These are phyloP conservation scores for Allobates femoralis DNA, from an alignment of 2,797 vertebrate genomes.

Conservation along the genomic window DNA sequence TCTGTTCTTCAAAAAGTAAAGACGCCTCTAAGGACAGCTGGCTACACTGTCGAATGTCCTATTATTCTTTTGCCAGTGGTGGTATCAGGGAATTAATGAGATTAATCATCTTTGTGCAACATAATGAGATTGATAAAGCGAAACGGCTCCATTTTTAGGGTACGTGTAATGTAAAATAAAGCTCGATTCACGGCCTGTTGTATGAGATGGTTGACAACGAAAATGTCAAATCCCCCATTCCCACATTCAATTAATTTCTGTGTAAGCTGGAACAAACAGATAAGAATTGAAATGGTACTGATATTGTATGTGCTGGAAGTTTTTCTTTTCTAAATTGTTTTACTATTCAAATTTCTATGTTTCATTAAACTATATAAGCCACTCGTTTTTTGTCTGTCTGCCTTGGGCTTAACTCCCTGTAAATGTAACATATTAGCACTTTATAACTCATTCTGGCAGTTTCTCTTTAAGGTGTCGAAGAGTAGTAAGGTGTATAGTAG, in stretches of 20 bases:
- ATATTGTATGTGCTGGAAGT: background rate
- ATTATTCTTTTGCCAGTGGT: background rate
- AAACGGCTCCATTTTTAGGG: background rate
- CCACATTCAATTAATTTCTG: constrained; percentile 42
- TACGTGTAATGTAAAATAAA: constrained; percentile 37
- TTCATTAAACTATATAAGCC: background rate
- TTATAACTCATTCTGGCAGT: background rate
- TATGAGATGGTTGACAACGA: constrained; percentile 8
- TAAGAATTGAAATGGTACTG: background rate
- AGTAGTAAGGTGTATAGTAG: background rate
- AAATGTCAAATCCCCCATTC: constrained; percentile 46
- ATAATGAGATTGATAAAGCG: background rate
- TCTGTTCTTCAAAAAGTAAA: background rate
- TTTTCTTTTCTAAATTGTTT: background rate
- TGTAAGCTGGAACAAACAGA: constrained; percentile 50
- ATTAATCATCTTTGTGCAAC: background rate
- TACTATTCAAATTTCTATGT: background rate
- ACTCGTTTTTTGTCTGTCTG: background rate
- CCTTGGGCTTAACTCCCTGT: background rate
- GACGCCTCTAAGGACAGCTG: no score
- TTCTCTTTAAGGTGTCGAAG: background rate
- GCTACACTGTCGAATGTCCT: background rate
- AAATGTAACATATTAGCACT: background rate
- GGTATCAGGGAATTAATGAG: background rate
- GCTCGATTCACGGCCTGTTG: background rate